Evolutionary conservation across 1,140 invertebrate genomes (phyloP).

Genomic region (Papilio glaucus): DNA sequence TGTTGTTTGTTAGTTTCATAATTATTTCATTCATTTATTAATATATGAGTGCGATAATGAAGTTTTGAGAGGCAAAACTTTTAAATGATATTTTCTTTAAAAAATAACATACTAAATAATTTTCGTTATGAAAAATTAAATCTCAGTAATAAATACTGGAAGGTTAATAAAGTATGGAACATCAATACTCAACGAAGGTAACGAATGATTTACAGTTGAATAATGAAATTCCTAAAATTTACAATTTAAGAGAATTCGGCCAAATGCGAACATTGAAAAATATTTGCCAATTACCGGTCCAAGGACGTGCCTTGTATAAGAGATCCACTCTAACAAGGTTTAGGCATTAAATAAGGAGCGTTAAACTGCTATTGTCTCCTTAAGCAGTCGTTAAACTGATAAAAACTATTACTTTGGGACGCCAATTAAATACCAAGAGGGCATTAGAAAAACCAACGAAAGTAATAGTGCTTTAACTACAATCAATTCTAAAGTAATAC

Average conservation of each 20-base stretch:
- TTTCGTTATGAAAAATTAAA: too few relatives aligned
- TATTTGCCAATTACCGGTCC: conserved; percentile 24
- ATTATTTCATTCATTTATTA: too few relatives aligned
- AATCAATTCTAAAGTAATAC: too few relatives aligned
- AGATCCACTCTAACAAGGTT: conserved; percentile 9
- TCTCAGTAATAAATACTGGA: not conserved
- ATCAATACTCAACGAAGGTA: not conserved
- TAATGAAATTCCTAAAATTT: conserved; percentile 15
- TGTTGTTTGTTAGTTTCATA: too few relatives aligned
- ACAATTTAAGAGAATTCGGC: conserved; percentile 19
- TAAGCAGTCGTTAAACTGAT: conserved; percentile 22
- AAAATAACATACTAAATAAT: too few relatives aligned
- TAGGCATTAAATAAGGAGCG: conserved; percentile 19
- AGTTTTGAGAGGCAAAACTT: too few relatives aligned
- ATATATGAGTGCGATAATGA: too few relatives aligned
- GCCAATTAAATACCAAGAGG: not conserved
- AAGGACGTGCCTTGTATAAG: conserved; percentile 11
- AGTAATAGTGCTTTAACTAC: too few relatives aligned
- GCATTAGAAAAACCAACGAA: too few relatives aligned
- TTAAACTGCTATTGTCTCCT: conserved; percentile 16
- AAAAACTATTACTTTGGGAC: conserved; percentile 23
- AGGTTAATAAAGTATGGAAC: not conserved
- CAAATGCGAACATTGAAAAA: conserved; percentile 13
- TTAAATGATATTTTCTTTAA: too few relatives aligned
- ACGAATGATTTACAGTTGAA: not conserved